phyloP scores from a whole-genome alignment of 37 sponge, comb jelly and placozoan species.

The Hormiphora californensis region DNA sequence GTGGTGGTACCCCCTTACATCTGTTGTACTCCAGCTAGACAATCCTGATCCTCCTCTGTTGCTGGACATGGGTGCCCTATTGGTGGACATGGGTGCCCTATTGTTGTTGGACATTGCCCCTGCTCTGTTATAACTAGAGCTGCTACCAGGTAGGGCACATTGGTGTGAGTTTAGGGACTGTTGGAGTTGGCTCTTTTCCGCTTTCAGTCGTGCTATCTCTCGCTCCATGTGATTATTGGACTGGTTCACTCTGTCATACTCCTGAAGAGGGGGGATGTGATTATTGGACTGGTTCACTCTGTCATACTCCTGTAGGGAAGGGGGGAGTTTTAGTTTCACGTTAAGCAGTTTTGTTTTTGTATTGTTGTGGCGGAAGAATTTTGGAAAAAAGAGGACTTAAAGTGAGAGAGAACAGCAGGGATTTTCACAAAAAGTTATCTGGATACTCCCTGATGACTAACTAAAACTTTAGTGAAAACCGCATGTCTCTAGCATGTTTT shows the following conservation, averaged over 20 bases:
- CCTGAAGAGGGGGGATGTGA: neutral
- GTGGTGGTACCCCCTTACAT: too few relatives aligned
- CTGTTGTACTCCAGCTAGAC: too few relatives aligned
- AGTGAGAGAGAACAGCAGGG: too few relatives aligned
- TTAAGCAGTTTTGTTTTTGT: neutral
- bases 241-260: conserved; percentile 28
- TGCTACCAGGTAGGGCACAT: neutral
- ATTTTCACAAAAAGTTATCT: too few relatives aligned
- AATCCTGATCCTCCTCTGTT: too few relatives aligned
- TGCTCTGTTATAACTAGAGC: too few relatives aligned
- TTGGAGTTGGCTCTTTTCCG: neutral
- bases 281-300: neutral
- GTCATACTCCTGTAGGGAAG: neutral
- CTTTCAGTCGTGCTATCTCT: conserved; percentile 1
- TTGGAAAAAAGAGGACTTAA: neutral
- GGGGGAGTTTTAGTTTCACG: neutral
- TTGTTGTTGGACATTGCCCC: too few relatives aligned
- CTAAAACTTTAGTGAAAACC: too few relatives aligned
- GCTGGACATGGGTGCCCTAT: too few relatives aligned
- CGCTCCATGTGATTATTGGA: conserved; percentile 28
- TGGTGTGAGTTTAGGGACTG: neutral
- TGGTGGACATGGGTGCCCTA: too few relatives aligned
- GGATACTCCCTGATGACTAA: too few relatives aligned
- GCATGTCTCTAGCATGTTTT: too few relatives aligned
- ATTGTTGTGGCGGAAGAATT: neutral